Evolutionary conservation across 92 coral and sea anemone genomes (phyloP), one percentile per base, ranked within the genome.

Genomic region (Heliopora coerulea): DNA sequence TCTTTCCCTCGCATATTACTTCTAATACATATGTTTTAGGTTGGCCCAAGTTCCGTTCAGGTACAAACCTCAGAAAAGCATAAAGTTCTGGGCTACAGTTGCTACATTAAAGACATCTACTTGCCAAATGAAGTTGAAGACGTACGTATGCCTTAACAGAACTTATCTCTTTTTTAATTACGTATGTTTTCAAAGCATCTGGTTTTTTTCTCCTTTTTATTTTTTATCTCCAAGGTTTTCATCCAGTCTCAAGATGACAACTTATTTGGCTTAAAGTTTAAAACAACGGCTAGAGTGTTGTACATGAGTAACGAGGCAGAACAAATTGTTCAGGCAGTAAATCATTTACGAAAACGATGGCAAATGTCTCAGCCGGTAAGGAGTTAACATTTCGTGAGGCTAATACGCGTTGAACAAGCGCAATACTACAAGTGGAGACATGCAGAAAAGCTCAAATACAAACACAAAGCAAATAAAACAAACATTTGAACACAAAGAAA

Each of bases 1-100:
- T n/a, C n/a, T n/a, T n/a, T n/a, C n/a, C n/a, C n/a, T n/a, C n/a
- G n/a, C 20, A 52, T 20, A 1, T 70, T 50, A 12, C 37, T 54
- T 56, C 21, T 46, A 15, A 46, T 46, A 46, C 41, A 10, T 18
- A 33, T 52, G 4, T 68, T 73, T 39, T 49, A 89, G 98, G 82
- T 93, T 74, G 98, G 98, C 11, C 96, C 98, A n/a, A 85, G 81
- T 79, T 93, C 93, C n/a, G 89, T 93, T 42, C 98, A 93, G 80
- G 78, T 93, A 27, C 84, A 88, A 30, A 93, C 96, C 2, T 91
- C 91, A 27, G 98, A 93, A 39, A 85, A 88, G 49, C 96, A 93
- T 62, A 89, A 88, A 77, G 87, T 93, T 56, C 82, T 93, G 67
- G 98, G 98, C 25, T 93, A 93, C 58, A 87, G 91, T 25, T 87